Base-by-base conservation (phyloP, 2,797 vertebrate genomes). In the Holocentrus rufus region DNA sequence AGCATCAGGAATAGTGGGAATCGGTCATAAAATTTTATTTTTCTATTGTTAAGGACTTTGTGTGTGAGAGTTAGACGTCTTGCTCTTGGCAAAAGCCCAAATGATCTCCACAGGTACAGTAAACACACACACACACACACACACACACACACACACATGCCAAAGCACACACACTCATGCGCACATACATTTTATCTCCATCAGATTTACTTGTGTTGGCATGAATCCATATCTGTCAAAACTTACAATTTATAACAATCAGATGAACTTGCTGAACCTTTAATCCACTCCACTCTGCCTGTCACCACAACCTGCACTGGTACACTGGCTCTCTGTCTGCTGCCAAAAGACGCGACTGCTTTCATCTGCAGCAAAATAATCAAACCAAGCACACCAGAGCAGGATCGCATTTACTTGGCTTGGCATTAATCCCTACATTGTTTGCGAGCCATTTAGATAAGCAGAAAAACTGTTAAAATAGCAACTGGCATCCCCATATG, bases 361-460 rank as follows among this genome's bases (percentile, higher is more conserved):
- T 85, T 81, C 74, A 82, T 79, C 77, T 31, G 14, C 46, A 61
- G 65, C 72, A 58, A 77, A 86, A 85, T 81, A 75, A 86, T 87
- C 79, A 79, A 77, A 72, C 65, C 72, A 30, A 64, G 61, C 64
- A 85, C 84, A 79, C 78, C 77, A 42, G 0, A 76, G 54, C 36
- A 34, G 74, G 84, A 89, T 88, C 84, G 77, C 67, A 62, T 90
- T 79, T 84, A 75, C 76, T 84, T 83, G 65, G 22, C 73, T 86
- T 90, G 83, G 89, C 68, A 31, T 39, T 3, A 50, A 7, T 80
- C 74, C 87, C 76, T 27, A 44, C 39, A 57, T 56, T 69, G 20
- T 65, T 58, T 70, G 69, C 72, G 79, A 74, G 57, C 25, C 30
- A 77, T 65, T 70, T 54, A 56, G 60, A 76, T 58, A 64, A 63